A percentile compares a stretch with the other conserved stretches of the same genome.
These are phyloP conservation scores for Sesamia inferens DNA, from an alignment of 2,888 invertebrate species.

Conservation along the genomic window DNA sequence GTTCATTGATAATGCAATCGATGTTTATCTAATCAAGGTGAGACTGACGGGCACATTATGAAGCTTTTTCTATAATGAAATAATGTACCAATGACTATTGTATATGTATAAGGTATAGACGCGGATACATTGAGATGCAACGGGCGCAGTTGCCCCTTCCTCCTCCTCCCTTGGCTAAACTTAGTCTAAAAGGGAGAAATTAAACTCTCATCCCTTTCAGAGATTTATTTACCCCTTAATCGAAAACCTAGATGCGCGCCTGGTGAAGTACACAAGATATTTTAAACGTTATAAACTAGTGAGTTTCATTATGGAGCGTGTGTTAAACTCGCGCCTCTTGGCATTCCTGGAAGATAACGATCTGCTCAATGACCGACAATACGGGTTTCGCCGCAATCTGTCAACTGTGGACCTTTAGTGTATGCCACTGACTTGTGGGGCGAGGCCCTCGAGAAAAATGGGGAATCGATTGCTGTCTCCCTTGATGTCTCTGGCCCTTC, in stretches of 20 bases:
- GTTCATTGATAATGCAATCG: constrained; percentile 8
- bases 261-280: not conserved
- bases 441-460: too few species aligned
- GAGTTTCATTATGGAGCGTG: too few species aligned
- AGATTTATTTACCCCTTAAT: not conserved
- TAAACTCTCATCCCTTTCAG: not conserved
- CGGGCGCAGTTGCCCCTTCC: not conserved
- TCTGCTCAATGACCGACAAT: too few species aligned
- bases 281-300: too few species aligned
- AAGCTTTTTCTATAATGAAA: constrained; percentile 3
- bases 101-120: not conserved
- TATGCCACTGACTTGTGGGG: too few species aligned
- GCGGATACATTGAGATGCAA: not conserved
- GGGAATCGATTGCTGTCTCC: too few species aligned
- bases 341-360: too few species aligned
- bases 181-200: not conserved
- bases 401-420: too few species aligned
- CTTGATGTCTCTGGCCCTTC: too few species aligned
- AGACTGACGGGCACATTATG: not conserved
- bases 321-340: too few species aligned
- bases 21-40: constrained; percentile 24
- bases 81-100: not conserved
- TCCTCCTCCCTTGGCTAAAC: too few species aligned
- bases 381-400: too few species aligned
- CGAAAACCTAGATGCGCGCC: not conserved